phyloP scores from a whole-genome alignment of 2,888 invertebrate species.

The Phyllotreta striolata region DNA sequence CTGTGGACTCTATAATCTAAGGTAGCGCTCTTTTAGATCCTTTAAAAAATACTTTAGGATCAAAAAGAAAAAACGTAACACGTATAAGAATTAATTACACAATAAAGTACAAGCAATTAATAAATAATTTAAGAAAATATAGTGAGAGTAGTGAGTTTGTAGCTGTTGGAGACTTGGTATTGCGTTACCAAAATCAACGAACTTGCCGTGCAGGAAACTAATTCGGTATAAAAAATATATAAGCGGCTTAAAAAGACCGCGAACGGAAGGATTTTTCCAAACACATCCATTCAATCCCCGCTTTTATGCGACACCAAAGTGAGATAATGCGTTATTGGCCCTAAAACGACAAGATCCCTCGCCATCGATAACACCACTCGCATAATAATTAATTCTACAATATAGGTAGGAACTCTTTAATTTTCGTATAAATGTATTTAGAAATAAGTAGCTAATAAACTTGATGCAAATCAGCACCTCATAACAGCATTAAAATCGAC shows the following conservation, averaged over 20 bases:
- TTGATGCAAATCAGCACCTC: too few relatives aligned
- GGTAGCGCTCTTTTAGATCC: neutral
- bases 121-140: too few relatives aligned
- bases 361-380: constrained; percentile 5
- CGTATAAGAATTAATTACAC: too few relatives aligned
- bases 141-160: neutral
- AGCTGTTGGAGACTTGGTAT: neutral
- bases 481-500: too few relatives aligned
- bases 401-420: too few relatives aligned
- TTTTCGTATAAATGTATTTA: too few relatives aligned
- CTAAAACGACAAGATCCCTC: constrained; percentile 32
- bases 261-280: constrained; percentile 37
- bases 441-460: too few relatives aligned
- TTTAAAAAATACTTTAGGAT: too few relatives aligned
- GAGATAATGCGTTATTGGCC: constrained; percentile 58
- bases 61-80: too few relatives aligned
- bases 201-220: too few relatives aligned
- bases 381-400: neutral
- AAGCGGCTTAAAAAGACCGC: constrained; percentile 30
- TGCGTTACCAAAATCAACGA: neutral
- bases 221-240: neutral
- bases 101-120: too few relatives aligned
- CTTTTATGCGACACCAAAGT: constrained; percentile 56
- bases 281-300: constrained; percentile 47
- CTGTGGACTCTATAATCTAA: neutral